These are phyloP conservation scores for Rotaria magnacalcarata DNA, from an alignment of 2,888 invertebrate genomes.

Conservation along the genomic window DNA sequence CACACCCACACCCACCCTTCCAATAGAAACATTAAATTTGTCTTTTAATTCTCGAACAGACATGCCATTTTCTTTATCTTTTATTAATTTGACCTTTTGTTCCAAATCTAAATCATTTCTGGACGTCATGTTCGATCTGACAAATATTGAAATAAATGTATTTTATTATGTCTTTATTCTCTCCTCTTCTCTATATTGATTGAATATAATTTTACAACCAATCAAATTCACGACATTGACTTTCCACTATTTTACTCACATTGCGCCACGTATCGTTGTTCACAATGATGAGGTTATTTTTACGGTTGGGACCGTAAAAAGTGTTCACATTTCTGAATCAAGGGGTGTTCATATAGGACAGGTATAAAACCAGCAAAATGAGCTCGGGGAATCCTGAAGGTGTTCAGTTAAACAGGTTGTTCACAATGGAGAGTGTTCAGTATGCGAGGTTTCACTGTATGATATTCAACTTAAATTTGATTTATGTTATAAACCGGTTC, in stretches of 20 bases:
- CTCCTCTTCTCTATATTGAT: background rate
- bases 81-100: background rate
- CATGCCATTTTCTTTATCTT: background rate
- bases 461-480: no score
- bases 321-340: no score
- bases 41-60: background rate
- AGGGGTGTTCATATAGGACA: no score
- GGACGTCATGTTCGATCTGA: background rate
- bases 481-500: no score
- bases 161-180: background rate
- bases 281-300: no score
- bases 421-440: background rate
- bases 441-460: background rate
- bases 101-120: background rate
- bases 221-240: background rate
- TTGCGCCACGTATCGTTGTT: background rate
- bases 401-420: no score
- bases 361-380: background rate
- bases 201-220: background rate
- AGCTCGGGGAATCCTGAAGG: background rate
- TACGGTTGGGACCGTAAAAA: no score
- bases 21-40: background rate
- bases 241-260: background rate
- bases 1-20: background rate
- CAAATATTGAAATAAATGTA: background rate